Evolutionary conservation across 2,113 vertebrate genomes (phyloP), one percentile per base, ranked within the genome.

Genomic region (Pelusios castaneus): DNA sequence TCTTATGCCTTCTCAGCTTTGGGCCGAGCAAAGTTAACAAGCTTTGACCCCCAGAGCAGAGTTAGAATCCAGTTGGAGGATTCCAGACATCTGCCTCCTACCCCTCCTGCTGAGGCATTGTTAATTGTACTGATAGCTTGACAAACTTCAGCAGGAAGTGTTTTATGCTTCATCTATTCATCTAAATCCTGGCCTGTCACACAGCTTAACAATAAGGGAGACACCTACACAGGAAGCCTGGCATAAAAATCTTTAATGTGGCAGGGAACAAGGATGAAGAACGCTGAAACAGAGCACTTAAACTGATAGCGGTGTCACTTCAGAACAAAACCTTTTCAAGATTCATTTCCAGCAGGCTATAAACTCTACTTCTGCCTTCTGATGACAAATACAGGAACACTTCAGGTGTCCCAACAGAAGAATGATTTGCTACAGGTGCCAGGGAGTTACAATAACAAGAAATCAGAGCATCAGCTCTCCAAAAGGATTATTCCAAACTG

Each of bases 121-220:
- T 90, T 84, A 77, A 94, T 2, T 91, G 89, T 1, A 51, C 22
- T 96, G 29, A 78, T 88, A 56, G 79, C 87, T 47, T 80, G 81
- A 91, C 83, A 86, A 92, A 91, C 58, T 89, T 38, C 86, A 91
- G 2, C 81, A 89, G 94, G 92, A 94, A 96, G 25, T 80, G 1
- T 93, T 91, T 96, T 83, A 81, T 85, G 91, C 91, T 91, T 78
- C 51, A 3, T 81, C 76, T 82, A 91, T 56, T 94, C 88, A 92
- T 83, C 93, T 95, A 89, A 82, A 95, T 94, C 91, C 91, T 58
- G 19, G 43, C 9, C 89, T 80, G 92, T 81, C 89, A 47, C 89
- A 73, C 81, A 82, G 81, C 31, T 12, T 63, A 88, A 95, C 13
- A 5, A 92, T 83, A 81, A 83, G 88, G 81, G 70, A n/a, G 77